Conservation (phyloP, 2,888 invertebrate genomes). For the Drosophila greeni region DNA sequence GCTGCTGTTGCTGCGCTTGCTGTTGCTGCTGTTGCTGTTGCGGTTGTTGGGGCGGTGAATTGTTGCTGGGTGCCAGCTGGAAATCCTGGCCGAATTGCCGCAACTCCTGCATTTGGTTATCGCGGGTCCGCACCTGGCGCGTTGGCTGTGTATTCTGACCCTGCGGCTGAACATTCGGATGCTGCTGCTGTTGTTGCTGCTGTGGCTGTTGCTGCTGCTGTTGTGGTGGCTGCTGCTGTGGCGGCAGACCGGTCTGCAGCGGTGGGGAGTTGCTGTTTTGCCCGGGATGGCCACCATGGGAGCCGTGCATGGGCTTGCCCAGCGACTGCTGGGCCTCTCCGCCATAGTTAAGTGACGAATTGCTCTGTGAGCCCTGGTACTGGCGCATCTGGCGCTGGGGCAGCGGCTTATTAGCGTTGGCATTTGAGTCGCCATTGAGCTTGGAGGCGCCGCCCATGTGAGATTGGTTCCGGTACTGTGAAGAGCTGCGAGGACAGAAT, state of each 20-base stretch:
- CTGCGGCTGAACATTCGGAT: conserved; percentile 55
- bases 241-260: conserved; percentile 62
- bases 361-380: conserved; percentile 73
- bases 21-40: conserved; percentile 44
- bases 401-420: conserved; percentile 72
- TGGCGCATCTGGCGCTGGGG: conserved; percentile 77
- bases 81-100: conserved; percentile 90
- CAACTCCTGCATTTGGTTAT: conserved; percentile 81
- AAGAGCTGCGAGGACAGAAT: conserved; percentile 49
- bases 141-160: conserved; percentile 73
- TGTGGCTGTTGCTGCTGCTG: conserved; percentile 51
- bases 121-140: conserved; percentile 75
- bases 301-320: conserved; percentile 71
- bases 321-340: conserved; percentile 58
- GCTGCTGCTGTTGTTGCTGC: conserved; percentile 54
- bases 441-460: conserved; percentile 73
- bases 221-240: conserved; percentile 43
- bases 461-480: conserved; percentile 71
- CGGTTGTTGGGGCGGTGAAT: conserved; percentile 75
- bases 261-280: conserved; percentile 74
- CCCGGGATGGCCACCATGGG: conserved; percentile 71
- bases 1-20: conserved; percentile 42
- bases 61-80: conserved; percentile 81
- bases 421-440: conserved; percentile 76
- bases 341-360: conserved; percentile 71